Conservation (phyloP, 2,888 invertebrate genomes). For the Agrilus biguttatus region DNA sequence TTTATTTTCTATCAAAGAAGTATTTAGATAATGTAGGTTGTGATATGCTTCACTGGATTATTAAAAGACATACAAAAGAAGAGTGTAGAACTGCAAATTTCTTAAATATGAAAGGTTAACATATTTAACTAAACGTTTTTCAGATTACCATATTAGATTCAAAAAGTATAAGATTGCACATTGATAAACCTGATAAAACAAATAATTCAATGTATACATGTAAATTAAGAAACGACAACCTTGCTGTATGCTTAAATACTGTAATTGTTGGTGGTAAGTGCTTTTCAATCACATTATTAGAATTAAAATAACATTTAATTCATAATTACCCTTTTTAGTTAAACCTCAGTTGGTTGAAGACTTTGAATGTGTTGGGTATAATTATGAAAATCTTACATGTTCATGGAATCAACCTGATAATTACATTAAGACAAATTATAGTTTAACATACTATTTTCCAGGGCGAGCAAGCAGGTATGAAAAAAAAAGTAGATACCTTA, state of each 20-base stretch:
- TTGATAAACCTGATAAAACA: slow-evolving; percentile 39
- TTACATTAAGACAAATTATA: slow-evolving; percentile 42
- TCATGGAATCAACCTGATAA: slow-evolving; percentile 50
- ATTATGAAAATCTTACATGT: slow-evolving; percentile 62
- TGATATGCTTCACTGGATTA: too few relatives aligned
- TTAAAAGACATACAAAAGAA: too few relatives aligned
- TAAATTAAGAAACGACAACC: slow-evolving; percentile 26
- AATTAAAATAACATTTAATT: slow-evolving; percentile 6
- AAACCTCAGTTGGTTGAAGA: slow-evolving; percentile 49
- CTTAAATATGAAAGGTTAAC: not conserved
- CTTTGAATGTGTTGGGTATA: slow-evolving; percentile 58
- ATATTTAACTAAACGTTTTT: slow-evolving; percentile 6
- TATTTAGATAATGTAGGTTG: too few relatives aligned
- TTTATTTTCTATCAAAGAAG: too few relatives aligned
- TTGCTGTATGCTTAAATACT: slow-evolving; percentile 38
- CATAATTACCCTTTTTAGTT: slow-evolving; percentile 26
- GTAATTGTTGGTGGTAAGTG: slow-evolving; percentile 44
- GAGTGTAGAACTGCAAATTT: too few relatives aligned
- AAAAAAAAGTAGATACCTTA: slow-evolving; percentile 25
- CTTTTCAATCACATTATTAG: slow-evolving; percentile 3
- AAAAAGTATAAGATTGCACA: slow-evolving; percentile 44
- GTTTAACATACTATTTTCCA: slow-evolving; percentile 32
- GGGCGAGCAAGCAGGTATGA: slow-evolving; percentile 28
- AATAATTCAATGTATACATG: slow-evolving; percentile 39
- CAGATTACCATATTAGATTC: slow-evolving; percentile 41